Evolutionary conservation across 2,888 invertebrate species (phyloP).

Genomic region (Cyaniris semiargus): DNA sequence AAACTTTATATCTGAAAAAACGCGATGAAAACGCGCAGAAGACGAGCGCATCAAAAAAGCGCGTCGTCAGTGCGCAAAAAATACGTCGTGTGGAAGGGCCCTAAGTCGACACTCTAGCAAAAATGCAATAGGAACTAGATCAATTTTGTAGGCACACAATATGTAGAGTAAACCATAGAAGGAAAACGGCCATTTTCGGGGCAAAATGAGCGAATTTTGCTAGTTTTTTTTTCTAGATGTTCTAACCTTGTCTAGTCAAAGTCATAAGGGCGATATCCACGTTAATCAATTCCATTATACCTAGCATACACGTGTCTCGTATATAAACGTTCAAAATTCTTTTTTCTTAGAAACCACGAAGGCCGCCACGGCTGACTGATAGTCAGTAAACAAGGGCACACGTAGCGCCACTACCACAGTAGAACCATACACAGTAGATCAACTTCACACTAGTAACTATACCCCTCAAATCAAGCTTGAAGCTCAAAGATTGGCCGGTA

Average conservation of each 20-base stretch:
- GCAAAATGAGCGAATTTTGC: background rate
- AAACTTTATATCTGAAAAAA: no score
- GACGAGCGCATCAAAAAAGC: no score
- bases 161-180: background rate
- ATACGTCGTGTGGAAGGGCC: no score
- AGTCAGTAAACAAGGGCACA: slow-evolving; percentile 16
- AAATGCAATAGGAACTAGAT: background rate
- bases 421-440: background rate
- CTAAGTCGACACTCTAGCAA: no score
- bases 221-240: background rate
- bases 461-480: no score
- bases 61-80: no score
- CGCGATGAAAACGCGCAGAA: no score
- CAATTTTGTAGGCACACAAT: background rate
- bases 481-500: no score
- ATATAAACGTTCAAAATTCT: background rate
- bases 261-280: background rate
- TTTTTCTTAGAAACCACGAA: slow-evolving; percentile 13
- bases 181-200: background rate
- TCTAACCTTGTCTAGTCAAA: background rate
- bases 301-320: background rate
- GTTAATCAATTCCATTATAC: background rate
- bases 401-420: background rate
- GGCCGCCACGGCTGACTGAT: slow-evolving; percentile 16
- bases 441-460: no score